Conservation (phyloP, 2,797 vertebrate genomes). For the Scarus forsteni region DNA sequence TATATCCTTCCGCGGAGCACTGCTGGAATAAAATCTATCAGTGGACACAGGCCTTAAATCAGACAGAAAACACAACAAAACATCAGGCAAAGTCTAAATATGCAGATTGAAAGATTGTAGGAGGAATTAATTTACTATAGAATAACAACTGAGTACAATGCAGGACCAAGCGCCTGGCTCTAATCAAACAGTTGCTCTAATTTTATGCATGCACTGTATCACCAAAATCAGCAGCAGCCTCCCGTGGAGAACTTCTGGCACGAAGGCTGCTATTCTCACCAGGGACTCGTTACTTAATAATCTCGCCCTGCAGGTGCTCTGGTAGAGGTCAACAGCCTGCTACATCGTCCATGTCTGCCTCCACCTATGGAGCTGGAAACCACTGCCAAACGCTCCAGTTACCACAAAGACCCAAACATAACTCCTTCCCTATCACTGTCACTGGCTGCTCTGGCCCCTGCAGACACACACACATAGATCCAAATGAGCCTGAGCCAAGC, state of each 20-base stretch:
- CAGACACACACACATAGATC: conserved; percentile 52
- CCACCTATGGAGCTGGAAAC: conserved; percentile 67
- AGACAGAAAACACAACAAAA: conserved; percentile 1
- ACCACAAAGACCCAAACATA: conserved; percentile 51
- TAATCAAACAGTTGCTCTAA: conserved; percentile 57
- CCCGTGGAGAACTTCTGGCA: conserved; percentile 75
- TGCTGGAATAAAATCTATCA: too few relatives aligned
- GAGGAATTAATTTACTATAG: conserved; percentile 10
- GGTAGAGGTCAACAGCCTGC: conserved; percentile 79
- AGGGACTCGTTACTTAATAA: conserved; percentile 82
- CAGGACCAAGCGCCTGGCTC: conserved; percentile 25
- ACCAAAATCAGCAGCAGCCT: conserved; percentile 72
- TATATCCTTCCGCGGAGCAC: too few relatives aligned
- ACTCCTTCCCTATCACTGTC: conserved; percentile 71
- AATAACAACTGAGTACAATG: conserved; percentile 13
- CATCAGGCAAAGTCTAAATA: not conserved
- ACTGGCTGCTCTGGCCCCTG: conserved; percentile 51
- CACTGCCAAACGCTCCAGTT: conserved; percentile 67
- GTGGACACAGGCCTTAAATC: too few relatives aligned
- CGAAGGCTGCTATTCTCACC: conserved; percentile 74
- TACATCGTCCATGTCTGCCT: conserved; percentile 64
- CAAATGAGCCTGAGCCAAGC: conserved; percentile 69
- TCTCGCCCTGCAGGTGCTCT: conserved; percentile 77
- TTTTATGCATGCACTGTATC: conserved; percentile 66
- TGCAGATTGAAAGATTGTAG: not conserved